Evolutionary conservation across 2,888 invertebrate genomes (phyloP), one percentile per base, ranked within the genome.

Genomic region (Diadegma fenestrale): DNA sequence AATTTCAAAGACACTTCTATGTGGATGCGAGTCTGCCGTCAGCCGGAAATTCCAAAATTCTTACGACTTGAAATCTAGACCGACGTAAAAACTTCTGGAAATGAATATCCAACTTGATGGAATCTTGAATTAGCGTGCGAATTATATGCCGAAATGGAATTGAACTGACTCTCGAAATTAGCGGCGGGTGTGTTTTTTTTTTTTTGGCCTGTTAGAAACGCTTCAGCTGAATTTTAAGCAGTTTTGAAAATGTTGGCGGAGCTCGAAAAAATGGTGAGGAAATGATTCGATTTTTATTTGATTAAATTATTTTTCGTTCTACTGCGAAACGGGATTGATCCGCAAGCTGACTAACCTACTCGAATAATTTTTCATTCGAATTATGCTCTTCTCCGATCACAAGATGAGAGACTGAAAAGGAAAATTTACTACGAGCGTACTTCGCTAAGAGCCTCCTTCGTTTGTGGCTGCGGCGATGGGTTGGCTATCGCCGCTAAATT

Each of bases 401-500:
- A 33, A 45, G 45, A 64, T 41, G 19, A 58, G 45, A 76, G 48
- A 45, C 17, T 19, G 5, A 22, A n/a, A 26, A 22, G 0, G 14
- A 72, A 76, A 82, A 51, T 84, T 80, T 61, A 88, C 88, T 89
- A 89, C 89, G 89, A 87, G 54, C 82, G 80, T 48, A 80, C 64
- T 22, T 87, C 82, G 41, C 76, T 80, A 8, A 82, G 69, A 84
- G 92, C 90, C 72, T 93, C 93, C 85, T 93, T 93, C 3, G 92
- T 89, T 61, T 90, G 90, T 0, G 90, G 88, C 41, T 90, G 91
- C 10, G 88, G 69, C n/a, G 82, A 51, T 0, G 88, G 68, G 33
- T 86, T 88, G 14, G 91, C 80, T 58, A 89, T 90, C 48, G 90
- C 85, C 14, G 90, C 87, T n/a, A 61, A 41, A 26, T 37, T 78